phyloP scores from a whole-genome alignment of 2,888 invertebrate species.

The Eupithecia pulchellata region DNA sequence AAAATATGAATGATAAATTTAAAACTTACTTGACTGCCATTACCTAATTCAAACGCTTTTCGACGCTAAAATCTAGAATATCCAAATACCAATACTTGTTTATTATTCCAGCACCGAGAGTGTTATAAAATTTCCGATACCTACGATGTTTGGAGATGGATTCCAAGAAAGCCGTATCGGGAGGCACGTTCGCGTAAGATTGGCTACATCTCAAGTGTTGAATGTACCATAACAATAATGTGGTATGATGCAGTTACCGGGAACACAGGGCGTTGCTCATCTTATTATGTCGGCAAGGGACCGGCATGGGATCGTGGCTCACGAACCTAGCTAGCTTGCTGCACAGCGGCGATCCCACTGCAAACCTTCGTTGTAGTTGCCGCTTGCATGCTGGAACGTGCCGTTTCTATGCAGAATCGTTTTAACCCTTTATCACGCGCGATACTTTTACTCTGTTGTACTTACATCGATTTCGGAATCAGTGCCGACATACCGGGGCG shows the following conservation, averaged over 20 bases:
- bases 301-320: background rate
- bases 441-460: background rate
- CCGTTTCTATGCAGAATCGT: background rate
- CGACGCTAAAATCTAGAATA: background rate
- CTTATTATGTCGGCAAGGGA: background rate
- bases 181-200: slow-evolving; percentile 80
- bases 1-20: background rate
- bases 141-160: slow-evolving; percentile 61
- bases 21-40: background rate
- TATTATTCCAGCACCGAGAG: slow-evolving; percentile 32
- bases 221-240: slow-evolving; percentile 69
- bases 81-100: background rate
- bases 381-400: background rate
- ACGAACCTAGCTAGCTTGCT: background rate
- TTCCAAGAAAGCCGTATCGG: slow-evolving; percentile 80
- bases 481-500: background rate
- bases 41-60: background rate
- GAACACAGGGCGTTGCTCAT: slow-evolving; percentile 16
- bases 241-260: slow-evolving; percentile 34
- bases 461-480: background rate
- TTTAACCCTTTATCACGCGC: slow-evolving; percentile 1
- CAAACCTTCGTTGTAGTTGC: background rate
- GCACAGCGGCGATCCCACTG: background rate
- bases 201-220: slow-evolving; percentile 72
- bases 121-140: slow-evolving; percentile 60